A percentile compares a stretch with the other conserved stretches of the same genome.
phyloP scores from a whole-genome alignment of 2,113 vertebrate genomes.

The Phyllostomus hastatus region DNA sequence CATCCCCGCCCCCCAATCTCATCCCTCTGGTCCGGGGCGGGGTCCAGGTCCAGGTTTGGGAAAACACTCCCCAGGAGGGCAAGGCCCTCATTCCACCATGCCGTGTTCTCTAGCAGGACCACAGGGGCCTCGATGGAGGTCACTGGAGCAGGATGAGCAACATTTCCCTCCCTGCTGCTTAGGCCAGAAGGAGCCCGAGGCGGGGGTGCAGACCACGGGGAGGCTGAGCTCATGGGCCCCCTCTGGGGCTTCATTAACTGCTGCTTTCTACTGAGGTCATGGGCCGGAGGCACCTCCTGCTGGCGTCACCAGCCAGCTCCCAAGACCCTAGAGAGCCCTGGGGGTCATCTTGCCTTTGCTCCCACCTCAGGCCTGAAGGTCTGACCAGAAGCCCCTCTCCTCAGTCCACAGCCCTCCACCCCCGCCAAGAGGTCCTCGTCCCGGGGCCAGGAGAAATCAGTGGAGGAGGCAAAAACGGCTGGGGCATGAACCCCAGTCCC shows the following conservation, averaged over 20 bases:
- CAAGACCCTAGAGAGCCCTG: not conserved
- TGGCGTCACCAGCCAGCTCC: slow-evolving; percentile 34
- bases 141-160: not conserved
- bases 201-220: not conserved
- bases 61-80: not conserved
- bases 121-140: not conserved
- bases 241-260: slow-evolving; percentile 66
- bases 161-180: not conserved
- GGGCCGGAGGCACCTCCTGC: slow-evolving; percentile 53
- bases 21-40: not conserved
- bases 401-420: not conserved
- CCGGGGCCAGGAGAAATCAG: not conserved
- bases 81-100: not conserved
- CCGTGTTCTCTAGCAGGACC: not conserved
- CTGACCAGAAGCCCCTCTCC: not conserved
- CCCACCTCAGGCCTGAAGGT: not conserved
- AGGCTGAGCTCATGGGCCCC: slow-evolving; percentile 31
- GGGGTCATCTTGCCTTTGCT: not conserved
- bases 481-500: not conserved
- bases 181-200: slow-evolving; percentile 26
- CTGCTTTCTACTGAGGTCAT: slow-evolving; percentile 57
- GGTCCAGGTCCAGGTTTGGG: not conserved
- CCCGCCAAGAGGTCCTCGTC: not conserved
- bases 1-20: not conserved
- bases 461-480: not conserved